These are phyloP conservation scores for Rhyacophila evoluta DNA, from an alignment of 2,888 invertebrate genomes.

Conservation along the genomic window DNA sequence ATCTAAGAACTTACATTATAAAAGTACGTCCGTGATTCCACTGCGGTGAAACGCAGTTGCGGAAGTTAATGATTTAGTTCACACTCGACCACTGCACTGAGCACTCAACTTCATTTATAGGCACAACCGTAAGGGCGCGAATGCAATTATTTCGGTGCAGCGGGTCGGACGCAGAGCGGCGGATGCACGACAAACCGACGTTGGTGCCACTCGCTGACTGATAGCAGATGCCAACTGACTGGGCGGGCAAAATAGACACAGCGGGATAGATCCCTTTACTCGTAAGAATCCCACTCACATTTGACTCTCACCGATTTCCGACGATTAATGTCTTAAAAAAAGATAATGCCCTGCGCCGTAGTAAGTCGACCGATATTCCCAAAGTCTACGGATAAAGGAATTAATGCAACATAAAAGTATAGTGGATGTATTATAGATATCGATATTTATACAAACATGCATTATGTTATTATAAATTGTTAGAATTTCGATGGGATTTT, in stretches of 20 bases:
- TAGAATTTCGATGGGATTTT: too few relatives aligned
- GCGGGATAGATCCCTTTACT: neutral
- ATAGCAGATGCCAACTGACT: constrained; percentile 37
- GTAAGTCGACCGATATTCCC: too few relatives aligned
- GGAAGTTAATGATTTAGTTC: neutral
- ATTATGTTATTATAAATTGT: too few relatives aligned
- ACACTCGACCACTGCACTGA: constrained; percentile 19
- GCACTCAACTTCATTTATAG: constrained; percentile 6
- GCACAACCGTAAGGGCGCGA: neutral
- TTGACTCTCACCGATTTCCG: too few relatives aligned
- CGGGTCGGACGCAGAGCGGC: neutral
- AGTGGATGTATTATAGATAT: too few relatives aligned
- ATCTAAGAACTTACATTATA: neutral
- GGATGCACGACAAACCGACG: constrained; percentile 34
- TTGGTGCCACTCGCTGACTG: constrained; percentile 48
- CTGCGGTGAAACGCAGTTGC: neutral
- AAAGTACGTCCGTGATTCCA: neutral
- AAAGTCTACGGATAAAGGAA: too few relatives aligned
- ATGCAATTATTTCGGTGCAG: constrained; percentile 18
- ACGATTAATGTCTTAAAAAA: too few relatives aligned
- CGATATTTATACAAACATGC: too few relatives aligned
- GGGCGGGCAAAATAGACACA: constrained; percentile 30
- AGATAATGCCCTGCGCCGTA: too few relatives aligned
- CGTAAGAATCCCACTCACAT: too few relatives aligned
- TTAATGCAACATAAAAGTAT: too few relatives aligned